These are phyloP conservation scores for Hypomecis atomaria DNA, from an alignment of 2,888 invertebrate species.

Conservation along the genomic window DNA sequence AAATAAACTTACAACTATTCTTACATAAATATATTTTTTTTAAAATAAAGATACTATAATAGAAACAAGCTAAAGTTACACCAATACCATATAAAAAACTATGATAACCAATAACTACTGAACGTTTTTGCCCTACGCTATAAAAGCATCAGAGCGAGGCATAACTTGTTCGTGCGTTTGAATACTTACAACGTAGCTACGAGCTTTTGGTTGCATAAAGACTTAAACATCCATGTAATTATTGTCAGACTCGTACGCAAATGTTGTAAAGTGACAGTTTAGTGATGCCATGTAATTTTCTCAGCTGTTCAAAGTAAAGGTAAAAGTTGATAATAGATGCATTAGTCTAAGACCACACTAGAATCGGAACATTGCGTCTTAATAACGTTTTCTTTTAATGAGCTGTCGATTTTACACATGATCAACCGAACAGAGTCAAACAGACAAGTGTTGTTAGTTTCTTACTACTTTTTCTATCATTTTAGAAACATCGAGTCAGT, in stretches of 20 bases:
- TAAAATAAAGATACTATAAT: too few relatives aligned
- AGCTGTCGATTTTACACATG: too few relatives aligned
- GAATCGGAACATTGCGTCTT: not conserved
- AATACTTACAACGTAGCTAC: slow-evolving; percentile 8
- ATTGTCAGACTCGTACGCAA: slow-evolving; percentile 13
- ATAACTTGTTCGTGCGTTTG: slow-evolving; percentile 31
- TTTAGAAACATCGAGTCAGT: too few relatives aligned
- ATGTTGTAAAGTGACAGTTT: slow-evolving; percentile 21
- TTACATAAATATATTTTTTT: too few relatives aligned
- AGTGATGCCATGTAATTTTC: slow-evolving; percentile 12
- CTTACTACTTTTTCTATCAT: too few relatives aligned
- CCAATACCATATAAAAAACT: not conserved
- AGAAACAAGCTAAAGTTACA: not conserved
- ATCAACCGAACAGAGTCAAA: too few relatives aligned
- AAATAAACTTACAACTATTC: too few relatives aligned
- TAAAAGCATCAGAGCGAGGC: slow-evolving; percentile 35
- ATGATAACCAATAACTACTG: not conserved
- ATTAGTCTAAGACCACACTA: not conserved
- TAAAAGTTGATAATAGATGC: slow-evolving; percentile 3
- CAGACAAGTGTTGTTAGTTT: too few relatives aligned
- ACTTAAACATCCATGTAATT: slow-evolving; percentile 16
- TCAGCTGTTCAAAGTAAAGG: slow-evolving; percentile 4
- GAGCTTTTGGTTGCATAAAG: slow-evolving; percentile 8
- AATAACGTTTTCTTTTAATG: too few relatives aligned
- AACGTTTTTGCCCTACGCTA: slow-evolving; percentile 35